Evolutionary conservation across 2,888 invertebrate genomes (phyloP).

Genomic region (Aphidoletes aphidimyza): DNA sequence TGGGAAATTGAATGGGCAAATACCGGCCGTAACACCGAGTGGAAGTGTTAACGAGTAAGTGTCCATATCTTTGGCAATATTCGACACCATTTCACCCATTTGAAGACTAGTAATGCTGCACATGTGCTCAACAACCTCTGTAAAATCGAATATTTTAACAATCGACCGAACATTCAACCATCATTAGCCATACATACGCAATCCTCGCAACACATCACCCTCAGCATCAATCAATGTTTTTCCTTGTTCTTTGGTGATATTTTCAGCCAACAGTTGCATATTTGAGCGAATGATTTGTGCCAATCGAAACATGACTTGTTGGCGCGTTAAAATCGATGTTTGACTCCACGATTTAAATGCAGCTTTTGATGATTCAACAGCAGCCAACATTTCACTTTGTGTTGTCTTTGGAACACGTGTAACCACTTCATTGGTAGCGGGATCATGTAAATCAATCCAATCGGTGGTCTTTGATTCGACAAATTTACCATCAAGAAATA

Average conservation of each 20-base stretch:
- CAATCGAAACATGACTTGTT: constrained; percentile 90
- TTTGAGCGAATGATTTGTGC: constrained; percentile 89
- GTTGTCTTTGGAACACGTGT: constrained; percentile 92
- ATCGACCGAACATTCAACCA: not conserved
- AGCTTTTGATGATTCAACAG: constrained; percentile 85
- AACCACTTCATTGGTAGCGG: constrained; percentile 88
- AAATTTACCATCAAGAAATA: constrained; percentile 95
- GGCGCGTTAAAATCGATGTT: constrained; percentile 90
- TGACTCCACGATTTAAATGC: constrained; percentile 86
- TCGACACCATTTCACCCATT: constrained; percentile 89
- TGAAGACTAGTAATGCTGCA: constrained; percentile 92
- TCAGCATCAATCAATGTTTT: constrained; percentile 97
- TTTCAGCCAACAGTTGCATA: constrained; percentile 88
- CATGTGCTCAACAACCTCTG: constrained; percentile 96
- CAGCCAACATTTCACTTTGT: constrained; percentile 86
- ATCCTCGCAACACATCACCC: constrained; percentile 95
- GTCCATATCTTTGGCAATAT: constrained; percentile 93
- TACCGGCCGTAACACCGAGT: constrained; percentile 87
- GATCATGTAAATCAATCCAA: constrained; percentile 96
- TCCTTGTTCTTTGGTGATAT: constrained; percentile 95
- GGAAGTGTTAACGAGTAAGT: constrained; percentile 91
- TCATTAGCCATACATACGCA: constrained; percentile 76
- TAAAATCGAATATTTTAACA: constrained; percentile 58
- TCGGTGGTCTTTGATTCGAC: constrained; percentile 91
- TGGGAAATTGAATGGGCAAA: constrained; percentile 99